A percentile compares a stretch with the other conserved stretches of the same genome.
phyloP scores from a whole-genome alignment of 2,888 invertebrate species.

The Elmis aenea region DNA sequence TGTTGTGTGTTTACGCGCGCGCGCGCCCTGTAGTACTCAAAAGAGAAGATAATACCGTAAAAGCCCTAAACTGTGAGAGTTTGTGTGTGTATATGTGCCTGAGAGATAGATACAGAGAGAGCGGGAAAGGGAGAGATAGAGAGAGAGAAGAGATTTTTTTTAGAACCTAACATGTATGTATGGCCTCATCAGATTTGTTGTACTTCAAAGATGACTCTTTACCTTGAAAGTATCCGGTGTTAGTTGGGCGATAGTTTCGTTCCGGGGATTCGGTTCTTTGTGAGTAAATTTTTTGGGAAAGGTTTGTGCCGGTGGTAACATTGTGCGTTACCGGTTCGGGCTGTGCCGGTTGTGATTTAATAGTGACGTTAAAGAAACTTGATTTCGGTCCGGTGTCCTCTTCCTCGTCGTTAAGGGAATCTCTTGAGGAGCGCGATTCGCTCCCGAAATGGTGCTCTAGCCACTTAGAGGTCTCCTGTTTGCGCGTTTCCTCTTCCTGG shows the following conservation, averaged over 20 bases:
- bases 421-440: conserved; percentile 73
- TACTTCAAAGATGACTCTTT: conserved; percentile 4
- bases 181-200: too few relatives aligned
- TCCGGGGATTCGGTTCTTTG: too few relatives aligned
- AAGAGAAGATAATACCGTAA: too few relatives aligned
- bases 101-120: too few relatives aligned
- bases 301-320: conserved; percentile 9
- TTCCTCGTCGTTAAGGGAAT: conserved; percentile 56
- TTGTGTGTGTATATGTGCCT: too few relatives aligned
- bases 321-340: conserved; percentile 3
- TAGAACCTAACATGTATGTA: too few relatives aligned
- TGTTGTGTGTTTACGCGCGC: too few relatives aligned
- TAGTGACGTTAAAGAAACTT: conserved; percentile 71
- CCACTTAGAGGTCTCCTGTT: conserved; percentile 88
- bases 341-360: conserved; percentile 57
- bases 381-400: conserved; percentile 56
- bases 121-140: too few relatives aligned
- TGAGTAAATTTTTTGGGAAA: conserved; percentile 21
- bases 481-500: conserved; percentile 82
- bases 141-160: too few relatives aligned
- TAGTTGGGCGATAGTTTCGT: too few relatives aligned
- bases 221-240: conserved; percentile 25
- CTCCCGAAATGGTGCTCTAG: conserved; percentile 86
- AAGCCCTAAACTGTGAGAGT: too few relatives aligned
- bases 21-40: too few relatives aligned